A percentile compares a stretch with the other conserved stretches of the same genome.
phyloP scores from a whole-genome alignment of 2,797 vertebrate genomes.

The Peromyscus melanophrys region DNA sequence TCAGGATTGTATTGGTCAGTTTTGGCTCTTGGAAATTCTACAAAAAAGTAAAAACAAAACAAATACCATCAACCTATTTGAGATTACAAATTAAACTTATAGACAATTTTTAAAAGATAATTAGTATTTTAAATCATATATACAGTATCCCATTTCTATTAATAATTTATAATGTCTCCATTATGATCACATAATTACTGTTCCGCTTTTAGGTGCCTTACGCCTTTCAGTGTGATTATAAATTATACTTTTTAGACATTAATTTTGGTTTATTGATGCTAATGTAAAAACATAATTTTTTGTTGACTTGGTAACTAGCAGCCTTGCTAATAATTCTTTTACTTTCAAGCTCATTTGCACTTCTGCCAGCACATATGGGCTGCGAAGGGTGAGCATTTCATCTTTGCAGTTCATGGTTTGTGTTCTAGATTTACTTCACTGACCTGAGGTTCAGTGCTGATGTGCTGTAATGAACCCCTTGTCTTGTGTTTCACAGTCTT shows the following conservation, averaged over 20 bases:
- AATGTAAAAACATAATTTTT: conserved; percentile 49
- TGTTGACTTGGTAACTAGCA: conserved; percentile 51
- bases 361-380: background rate
- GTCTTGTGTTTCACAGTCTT: background rate
- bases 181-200: conserved; percentile 29
- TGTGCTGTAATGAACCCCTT: conserved; percentile 8
- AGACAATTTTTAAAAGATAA: background rate
- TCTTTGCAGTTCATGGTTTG: conserved; percentile 15
- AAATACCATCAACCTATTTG: background rate
- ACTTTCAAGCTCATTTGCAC: conserved; percentile 21
- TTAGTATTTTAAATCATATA: background rate
- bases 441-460: background rate
- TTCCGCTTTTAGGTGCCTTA: background rate
- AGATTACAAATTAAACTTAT: background rate
- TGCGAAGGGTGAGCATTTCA: conserved; percentile 10
- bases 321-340: conserved; percentile 55
- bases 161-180: conserved; percentile 26
- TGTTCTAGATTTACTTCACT: conserved; percentile 12
- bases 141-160: background rate
- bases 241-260: conserved; percentile 34
- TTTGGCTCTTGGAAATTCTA: conserved; percentile 41
- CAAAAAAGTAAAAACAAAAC: conserved; percentile 3
- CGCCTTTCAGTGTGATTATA: conserved; percentile 25
- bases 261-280: conserved; percentile 55
- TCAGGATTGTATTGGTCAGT: conserved; percentile 38